Conservation (phyloP, 2,888 invertebrate species). For the Meiosimyza decipiens region DNA sequence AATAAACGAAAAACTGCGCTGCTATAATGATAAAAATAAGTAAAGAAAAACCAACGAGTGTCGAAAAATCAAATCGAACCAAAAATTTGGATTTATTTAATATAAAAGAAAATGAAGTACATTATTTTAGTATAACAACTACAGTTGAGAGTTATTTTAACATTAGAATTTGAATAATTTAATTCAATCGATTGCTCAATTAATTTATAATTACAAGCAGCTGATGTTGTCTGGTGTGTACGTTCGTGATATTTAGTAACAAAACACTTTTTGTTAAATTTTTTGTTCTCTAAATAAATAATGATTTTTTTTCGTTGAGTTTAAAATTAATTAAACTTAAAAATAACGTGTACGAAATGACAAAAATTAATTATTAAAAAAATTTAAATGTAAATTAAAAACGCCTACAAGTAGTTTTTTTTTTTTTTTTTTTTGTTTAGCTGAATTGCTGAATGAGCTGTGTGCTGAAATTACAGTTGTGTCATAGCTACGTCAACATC, state of each 20-base stretch:
- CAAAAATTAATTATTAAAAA: slow-evolving; percentile 14
- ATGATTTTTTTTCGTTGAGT: slow-evolving; percentile 18
- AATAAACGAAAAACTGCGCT: no score
- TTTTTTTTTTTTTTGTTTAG: not conserved
- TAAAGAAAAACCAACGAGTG: no score
- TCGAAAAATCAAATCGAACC: no score
- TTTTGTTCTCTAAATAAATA: slow-evolving; percentile 23
- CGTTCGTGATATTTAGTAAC: slow-evolving; percentile 3
- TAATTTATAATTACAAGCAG: slow-evolving; percentile 1
- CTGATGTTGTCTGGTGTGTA: not conserved
- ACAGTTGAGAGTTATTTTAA: slow-evolving; percentile 1
- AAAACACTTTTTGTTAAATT: not conserved
- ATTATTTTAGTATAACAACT: not conserved
- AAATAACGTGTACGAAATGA: slow-evolving; percentile 27
- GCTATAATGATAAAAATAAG: no score
- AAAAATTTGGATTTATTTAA: no score
- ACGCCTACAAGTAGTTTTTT: slow-evolving; percentile 22
- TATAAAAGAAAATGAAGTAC: no score
- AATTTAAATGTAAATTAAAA: slow-evolving; percentile 17
- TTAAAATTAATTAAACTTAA: slow-evolving; percentile 34
- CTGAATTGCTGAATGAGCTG: slow-evolving; percentile 15
- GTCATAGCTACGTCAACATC: slow-evolving; percentile 1
- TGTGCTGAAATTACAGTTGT: slow-evolving; percentile 34
- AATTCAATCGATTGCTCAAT: slow-evolving; percentile 4
- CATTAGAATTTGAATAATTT: slow-evolving; percentile 10